A percentile compares a stretch with the other conserved stretches of the same genome.
These are phyloP conservation scores for Acanthoscelides obtectus DNA, from an alignment of 2,888 invertebrate genomes.

Conservation along the genomic window DNA sequence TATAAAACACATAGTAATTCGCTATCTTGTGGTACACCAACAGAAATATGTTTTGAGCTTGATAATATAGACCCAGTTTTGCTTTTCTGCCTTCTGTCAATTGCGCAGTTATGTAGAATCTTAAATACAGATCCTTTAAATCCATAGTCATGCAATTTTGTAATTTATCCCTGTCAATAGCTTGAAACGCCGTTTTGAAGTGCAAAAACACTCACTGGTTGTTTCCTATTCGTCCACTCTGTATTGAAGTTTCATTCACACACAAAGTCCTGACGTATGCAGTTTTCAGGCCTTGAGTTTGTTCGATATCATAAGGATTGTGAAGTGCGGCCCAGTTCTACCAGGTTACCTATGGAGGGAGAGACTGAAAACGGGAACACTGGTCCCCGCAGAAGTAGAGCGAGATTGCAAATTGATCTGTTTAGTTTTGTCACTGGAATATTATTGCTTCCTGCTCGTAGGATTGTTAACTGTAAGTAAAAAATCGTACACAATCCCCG, in stretches of 20 bases:
- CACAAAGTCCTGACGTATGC: slow-evolving; percentile 1
- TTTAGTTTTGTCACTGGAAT: slow-evolving; percentile 40
- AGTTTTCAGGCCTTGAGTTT: slow-evolving; percentile 36
- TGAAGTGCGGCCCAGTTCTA: slow-evolving; percentile 37
- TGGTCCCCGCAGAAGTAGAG: slow-evolving; percentile 36
- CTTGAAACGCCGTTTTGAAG: no score
- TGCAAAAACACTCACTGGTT: neutral
- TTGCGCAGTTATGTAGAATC: no score
- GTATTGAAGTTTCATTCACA: neutral
- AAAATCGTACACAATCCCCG: no score
- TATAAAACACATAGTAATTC: no score
- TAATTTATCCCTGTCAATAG: no score
- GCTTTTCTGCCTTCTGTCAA: no score
- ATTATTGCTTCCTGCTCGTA: slow-evolving; percentile 38
- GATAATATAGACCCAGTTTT: no score
- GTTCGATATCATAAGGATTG: slow-evolving; percentile 39
- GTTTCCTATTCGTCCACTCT: slow-evolving; percentile 4
- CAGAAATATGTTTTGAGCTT: no score
- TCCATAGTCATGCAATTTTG: no score
- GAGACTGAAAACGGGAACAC: slow-evolving; percentile 31
- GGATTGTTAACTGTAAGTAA: slow-evolving; percentile 39
- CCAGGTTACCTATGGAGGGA: slow-evolving; percentile 36
- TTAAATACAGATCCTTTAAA: no score
- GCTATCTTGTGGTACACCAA: no score
- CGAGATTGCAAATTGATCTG: slow-evolving; percentile 43